These are phyloP conservation scores for Hippasteria phrygiana DNA, from an alignment of 53 echinoderm and acorn worm genomes.

Conservation along the genomic window DNA sequence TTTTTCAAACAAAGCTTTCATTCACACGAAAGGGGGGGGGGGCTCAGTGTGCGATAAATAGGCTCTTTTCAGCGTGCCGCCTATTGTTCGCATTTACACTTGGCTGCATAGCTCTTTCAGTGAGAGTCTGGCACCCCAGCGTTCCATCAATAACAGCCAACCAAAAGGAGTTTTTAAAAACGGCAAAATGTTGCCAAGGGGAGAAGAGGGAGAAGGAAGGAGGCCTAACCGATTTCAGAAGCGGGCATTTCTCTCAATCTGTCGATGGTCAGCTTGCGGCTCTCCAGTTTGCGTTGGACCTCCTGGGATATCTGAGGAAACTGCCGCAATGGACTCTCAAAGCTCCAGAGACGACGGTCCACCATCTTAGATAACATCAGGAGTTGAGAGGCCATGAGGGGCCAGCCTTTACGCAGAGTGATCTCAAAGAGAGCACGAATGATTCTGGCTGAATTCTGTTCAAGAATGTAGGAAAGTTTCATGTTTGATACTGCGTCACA, in stretches of 20 bases:
- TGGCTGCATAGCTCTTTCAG: too few relatives aligned
- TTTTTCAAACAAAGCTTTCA: too few relatives aligned
- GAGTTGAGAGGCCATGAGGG: slow-evolving; percentile 81
- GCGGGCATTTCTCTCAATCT: slow-evolving; percentile 84
- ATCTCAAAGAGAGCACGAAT: slow-evolving; percentile 96
- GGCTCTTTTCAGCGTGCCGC: too few relatives aligned
- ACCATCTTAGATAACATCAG: slow-evolving; percentile 86
- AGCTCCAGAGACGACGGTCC: slow-evolving; percentile 89
- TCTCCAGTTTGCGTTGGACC: slow-evolving; percentile 81
- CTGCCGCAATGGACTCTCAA: slow-evolving; percentile 89
- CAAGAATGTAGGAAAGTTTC: too few relatives aligned
- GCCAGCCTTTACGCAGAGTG: slow-evolving; percentile 92
- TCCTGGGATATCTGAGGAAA: slow-evolving; percentile 78
- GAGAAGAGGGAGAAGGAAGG: background rate
- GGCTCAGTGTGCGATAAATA: too few relatives aligned
- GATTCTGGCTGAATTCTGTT: slow-evolving; percentile 91
- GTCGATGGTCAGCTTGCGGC: slow-evolving; percentile 73
- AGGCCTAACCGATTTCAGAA: slow-evolving; percentile 81
- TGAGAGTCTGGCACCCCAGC: too few relatives aligned
- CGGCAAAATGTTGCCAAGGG: too few relatives aligned
- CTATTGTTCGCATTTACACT: too few relatives aligned
- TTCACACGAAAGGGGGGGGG: too few relatives aligned
- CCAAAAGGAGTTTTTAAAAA: too few relatives aligned
- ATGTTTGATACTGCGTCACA: background rate
- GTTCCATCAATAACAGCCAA: too few relatives aligned